These are phyloP conservation scores for Lerista edwardsae DNA, from an alignment of 2,797 vertebrate species.

Conservation along the genomic window DNA sequence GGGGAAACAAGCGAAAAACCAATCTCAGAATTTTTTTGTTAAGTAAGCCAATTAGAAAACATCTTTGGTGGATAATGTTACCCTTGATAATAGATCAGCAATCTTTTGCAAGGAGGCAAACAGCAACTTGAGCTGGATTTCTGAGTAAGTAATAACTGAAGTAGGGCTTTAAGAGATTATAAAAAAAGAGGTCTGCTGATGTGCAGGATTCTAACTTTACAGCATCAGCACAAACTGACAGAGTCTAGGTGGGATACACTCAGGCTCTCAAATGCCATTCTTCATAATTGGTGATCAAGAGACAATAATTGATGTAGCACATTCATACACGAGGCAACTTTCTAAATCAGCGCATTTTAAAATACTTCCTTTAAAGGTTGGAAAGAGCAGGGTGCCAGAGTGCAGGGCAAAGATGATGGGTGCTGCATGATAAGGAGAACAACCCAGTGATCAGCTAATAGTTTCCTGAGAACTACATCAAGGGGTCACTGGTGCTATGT, in stretches of 20 bases:
- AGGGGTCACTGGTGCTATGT: not conserved
- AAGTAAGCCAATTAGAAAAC: constrained; percentile 68
- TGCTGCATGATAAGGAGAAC: not conserved
- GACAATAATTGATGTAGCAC: constrained; percentile 41
- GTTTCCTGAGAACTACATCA: not conserved
- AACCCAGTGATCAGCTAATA: not conserved
- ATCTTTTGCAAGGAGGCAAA: constrained; percentile 66
- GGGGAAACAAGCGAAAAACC: constrained; percentile 29
- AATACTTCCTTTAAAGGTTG: not conserved
- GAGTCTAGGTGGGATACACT: constrained; percentile 68
- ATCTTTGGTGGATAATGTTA: constrained; percentile 66
- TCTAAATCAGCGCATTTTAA: constrained; percentile 10
- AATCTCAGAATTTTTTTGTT: constrained; percentile 47
- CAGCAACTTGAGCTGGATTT: constrained; percentile 59
- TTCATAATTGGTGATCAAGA: constrained; percentile 51
- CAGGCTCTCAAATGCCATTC: constrained; percentile 28
- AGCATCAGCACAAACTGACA: constrained; percentile 68
- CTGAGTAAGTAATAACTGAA: constrained; percentile 60
- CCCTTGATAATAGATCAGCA: constrained; percentile 65
- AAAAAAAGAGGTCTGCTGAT: constrained; percentile 73
- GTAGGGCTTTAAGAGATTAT: constrained; percentile 68
- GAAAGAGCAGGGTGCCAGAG: constrained; percentile 2
- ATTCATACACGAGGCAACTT: constrained; percentile 7
- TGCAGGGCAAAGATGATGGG: not conserved
- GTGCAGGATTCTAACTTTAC: constrained; percentile 64